Evolutionary conservation across 2,113 vertebrate species (phyloP), one percentile per base, ranked within the genome.

Genomic region (Setophaga kirtlandii): DNA sequence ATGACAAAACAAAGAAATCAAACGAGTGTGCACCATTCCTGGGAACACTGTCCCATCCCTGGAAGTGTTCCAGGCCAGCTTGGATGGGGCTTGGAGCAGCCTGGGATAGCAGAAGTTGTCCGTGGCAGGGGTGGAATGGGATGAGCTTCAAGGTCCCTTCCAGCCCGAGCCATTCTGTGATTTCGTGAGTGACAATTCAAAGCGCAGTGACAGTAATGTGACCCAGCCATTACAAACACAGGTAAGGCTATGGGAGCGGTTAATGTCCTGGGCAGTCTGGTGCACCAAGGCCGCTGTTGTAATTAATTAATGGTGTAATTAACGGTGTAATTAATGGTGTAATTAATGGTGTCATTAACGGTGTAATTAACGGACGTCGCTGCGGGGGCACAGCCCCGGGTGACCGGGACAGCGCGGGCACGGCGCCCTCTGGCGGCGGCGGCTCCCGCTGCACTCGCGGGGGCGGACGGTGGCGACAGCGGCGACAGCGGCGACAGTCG

Each of bases 391-490:
- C 75, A 5, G 63, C 28, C 10, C 15, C 7, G 35, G n/a, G 27
- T 16, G 24, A 24, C 5, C 2, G 19, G 42, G 2, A 58, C 50
- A 0, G 81, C 74, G 74, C 52, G 82, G 82, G 30, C 67, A 41
- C 53, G 5, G 89, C 89, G 68, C 75, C 47, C 82, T 67, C 82
- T 91, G 89, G 60, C 75, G 89, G 74, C 87, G 2, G 53, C 77
- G 33, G 16, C 39, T n/a, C 16, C 20, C 52, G 5, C 77, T 33
- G 77, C 68, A 44, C 68, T 30, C 20, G 15, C 33, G 1, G 2
- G 20, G 7, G 13, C 44, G 53, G 16, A 1, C 52, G 4, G 64
- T 0, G 64, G 53, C 17, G 28, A 58, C 52, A 11, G 6, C 0
- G 64, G 53, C 17, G 28, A 58, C 52, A 11, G 6, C 0, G 52